Percentiles rank a stretch among this genome's conserved stretches.
Conservation (phyloP, 2,797 vertebrate species). For the Emys orbicularis region DNA sequence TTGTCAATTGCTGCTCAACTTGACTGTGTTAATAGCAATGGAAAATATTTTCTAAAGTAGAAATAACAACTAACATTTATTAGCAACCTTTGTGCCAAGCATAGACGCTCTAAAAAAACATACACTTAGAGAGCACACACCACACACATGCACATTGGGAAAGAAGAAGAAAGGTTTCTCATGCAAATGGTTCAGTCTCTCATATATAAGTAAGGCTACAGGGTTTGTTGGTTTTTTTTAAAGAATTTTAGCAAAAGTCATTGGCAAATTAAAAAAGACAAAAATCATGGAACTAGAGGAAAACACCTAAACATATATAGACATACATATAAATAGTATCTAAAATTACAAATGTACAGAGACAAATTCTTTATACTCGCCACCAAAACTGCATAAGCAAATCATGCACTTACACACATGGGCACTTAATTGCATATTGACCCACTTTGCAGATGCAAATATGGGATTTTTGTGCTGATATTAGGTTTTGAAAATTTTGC, state of each 20-base stretch:
- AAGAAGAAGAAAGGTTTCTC: neutral
- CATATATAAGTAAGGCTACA: neutral
- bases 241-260: neutral
- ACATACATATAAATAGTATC: neutral
- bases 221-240: neutral
- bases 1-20: neutral
- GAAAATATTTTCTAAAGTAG: conserved; percentile 56
- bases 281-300: neutral
- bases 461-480: neutral
- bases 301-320: neutral
- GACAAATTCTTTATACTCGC: neutral
- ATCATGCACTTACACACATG: neutral
- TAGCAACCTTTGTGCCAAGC: neutral
- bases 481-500: neutral
- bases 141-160: neutral
- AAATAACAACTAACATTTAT: conserved; percentile 26
- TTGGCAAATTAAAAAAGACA: neutral
- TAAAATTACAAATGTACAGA: neutral
- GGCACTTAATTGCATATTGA: neutral
- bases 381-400: neutral
- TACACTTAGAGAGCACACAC: too few species aligned
- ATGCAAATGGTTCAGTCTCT: neutral
- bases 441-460: neutral
- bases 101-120: neutral
- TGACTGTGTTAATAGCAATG: conserved; percentile 24